Evolutionary conservation across 2,888 invertebrate genomes (phyloP), one percentile per base, ranked within the genome.

Genomic region (Chrysolina americana): DNA sequence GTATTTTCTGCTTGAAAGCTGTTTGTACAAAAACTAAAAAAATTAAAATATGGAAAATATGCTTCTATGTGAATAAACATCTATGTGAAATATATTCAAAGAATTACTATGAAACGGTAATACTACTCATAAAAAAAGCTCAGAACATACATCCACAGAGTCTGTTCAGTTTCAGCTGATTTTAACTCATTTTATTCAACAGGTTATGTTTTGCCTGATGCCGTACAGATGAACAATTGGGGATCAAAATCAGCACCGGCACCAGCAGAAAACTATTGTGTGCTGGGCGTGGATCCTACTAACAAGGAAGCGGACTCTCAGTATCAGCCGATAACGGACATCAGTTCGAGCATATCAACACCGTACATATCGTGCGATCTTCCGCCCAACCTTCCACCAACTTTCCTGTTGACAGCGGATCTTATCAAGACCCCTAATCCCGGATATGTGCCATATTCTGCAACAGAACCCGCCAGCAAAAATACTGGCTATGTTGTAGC

Each of bases 401-500:
- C 84, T 0, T 84, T 84, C 65, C 82, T 83, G 9, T 74, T 83
- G 70, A 81, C 81, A 9, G 83, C 81, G 15, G 84, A 84, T 44
- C 72, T 81, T 9, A 76, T 80, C 56, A 84, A 84, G 78, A 76
- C 81, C 41, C 68, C 82, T 4, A 84, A 83, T 78, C 82, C 84
- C 0, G 83, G 85, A 63, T 86, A 86, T 70, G 81, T 85, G 62
- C 84, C 84, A 13, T 81, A 81, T 73, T 78, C 79, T 59, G 56
- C 77, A 0, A 50, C 76, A 53, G 78, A 79, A 62, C 79, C 77
- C 15, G 72, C 78, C 0, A 50, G 73, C 9, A 78, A 73, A 19
- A 78, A 73, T 71, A 83, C 85, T 21, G 73, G 83, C 41, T 87
- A 86, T 75, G 85, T 86, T 8, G 76, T 86, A 70, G 86, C 85